phyloP scores from a whole-genome alignment of 2,797 vertebrate species.

The Malurus leucopterus region DNA sequence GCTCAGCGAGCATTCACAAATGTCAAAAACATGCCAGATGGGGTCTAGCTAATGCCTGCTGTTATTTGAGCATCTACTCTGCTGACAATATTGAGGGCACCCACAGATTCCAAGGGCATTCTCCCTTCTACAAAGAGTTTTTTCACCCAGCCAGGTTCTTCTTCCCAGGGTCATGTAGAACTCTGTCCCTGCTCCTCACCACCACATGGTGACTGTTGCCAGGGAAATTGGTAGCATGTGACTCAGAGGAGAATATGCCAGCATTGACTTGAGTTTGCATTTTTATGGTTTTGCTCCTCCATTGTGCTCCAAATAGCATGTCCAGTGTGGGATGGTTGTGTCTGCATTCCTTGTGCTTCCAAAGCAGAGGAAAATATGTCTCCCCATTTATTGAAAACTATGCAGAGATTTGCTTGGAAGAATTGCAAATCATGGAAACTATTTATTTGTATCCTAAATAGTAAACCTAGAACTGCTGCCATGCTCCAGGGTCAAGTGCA shows the following conservation, averaged over 20 bases:
- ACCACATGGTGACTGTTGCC: neutral
- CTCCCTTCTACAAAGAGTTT: neutral
- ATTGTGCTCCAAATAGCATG: neutral
- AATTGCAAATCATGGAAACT: constrained; percentile 42
- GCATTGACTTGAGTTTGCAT: neutral
- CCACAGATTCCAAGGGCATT: neutral
- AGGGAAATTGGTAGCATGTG: neutral
- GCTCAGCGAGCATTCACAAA: neutral
- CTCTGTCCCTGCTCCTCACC: neutral
- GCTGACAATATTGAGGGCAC: neutral
- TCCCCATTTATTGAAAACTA: constrained; percentile 11
- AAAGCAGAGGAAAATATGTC: constrained; percentile 10
- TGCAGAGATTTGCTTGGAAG: constrained; percentile 24
- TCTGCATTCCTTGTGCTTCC: neutral
- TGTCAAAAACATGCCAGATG: rapidly evolving
- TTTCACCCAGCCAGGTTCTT: neutral
- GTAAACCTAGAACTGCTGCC: constrained; percentile 7
- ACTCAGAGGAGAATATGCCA: neutral
- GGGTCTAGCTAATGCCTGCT: neutral
- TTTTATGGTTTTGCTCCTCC: neutral
- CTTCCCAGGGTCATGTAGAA: neutral
- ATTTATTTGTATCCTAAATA: constrained; percentile 32
- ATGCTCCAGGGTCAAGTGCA: neutral
- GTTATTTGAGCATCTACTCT: neutral
- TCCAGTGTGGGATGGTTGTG: neutral